Base-by-base conservation (phyloP, 1,140 invertebrate species). In the Drosophila micromelanica region DNA sequence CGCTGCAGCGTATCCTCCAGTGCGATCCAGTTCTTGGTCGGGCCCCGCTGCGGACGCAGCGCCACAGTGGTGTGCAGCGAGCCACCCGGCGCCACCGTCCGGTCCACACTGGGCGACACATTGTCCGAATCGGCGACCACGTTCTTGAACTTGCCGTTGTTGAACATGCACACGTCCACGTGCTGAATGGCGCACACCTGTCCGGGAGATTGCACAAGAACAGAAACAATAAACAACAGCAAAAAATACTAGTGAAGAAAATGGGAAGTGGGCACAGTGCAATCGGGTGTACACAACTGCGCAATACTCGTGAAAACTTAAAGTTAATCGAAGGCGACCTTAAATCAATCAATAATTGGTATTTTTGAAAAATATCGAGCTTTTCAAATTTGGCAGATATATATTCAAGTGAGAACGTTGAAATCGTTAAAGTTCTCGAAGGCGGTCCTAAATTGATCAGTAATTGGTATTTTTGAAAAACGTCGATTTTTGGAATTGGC, bases 141-240 rank as follows among this genome's bases (percentile, higher is more conserved):
- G 92, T 99, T 99, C 93, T 99, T 99, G 93, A 99, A 99, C 93
- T 99, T 99, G 0, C 98, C 98, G 78, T 98, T 99, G 59, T 98
- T 98, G 93, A 99, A 99, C 95, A 99, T 98, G 92, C 98, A 99
- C 0, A 99, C 99, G 91, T 99, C 98, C 4, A 99, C 98, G 92
- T 98, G 97, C 93, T 99, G 98, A 4, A 98, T 96, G 43, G 99
- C 96, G 72, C 97, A 94, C 12, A 96, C 94, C 97, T 97, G 92
- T 0, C 40, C 20, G 27, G 7, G 15, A 37, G 2, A 13, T 7
- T 3, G 11, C 1, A 32, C n/a, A n/a, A n/a, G n/a, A n/a, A n/a
- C n/a, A n/a, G n/a, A n/a, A n/a, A n/a, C n/a, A n/a, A n/a, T 17
- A 17, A 17, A 17, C n/a, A 17, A 17, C 17, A 63, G 37, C 17